phyloP scores from a whole-genome alignment of 2,888 invertebrate species.

The Gnatocerus cornutus region DNA sequence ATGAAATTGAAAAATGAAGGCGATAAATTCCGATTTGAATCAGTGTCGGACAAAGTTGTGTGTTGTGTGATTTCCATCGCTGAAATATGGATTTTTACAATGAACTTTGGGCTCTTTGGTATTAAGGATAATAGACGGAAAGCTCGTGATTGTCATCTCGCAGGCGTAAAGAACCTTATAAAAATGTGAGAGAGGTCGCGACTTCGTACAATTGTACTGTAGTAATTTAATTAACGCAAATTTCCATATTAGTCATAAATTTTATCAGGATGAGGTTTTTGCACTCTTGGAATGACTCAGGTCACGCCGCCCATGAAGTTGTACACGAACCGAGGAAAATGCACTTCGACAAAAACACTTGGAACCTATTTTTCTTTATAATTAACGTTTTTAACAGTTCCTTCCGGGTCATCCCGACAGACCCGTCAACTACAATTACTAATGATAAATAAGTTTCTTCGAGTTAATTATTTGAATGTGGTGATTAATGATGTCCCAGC shows the following conservation, averaged over 20 bases:
- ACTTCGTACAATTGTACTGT: conserved; percentile 1
- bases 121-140: too few relatives aligned
- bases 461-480: conserved; percentile 36
- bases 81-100: too few relatives aligned
- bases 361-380: neutral
- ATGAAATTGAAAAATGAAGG: too few relatives aligned
- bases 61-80: too few relatives aligned
- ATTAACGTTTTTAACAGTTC: neutral
- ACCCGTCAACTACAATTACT: conserved; percentile 47
- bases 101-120: too few relatives aligned
- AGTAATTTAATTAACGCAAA: conserved; percentile 30
- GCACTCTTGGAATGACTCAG: conserved; percentile 25
- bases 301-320: conserved; percentile 19
- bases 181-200: conserved; percentile 30
- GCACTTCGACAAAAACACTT: neutral
- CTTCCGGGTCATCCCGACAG: conserved; percentile 11
- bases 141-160: neutral
- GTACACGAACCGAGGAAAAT: conserved; percentile 26
- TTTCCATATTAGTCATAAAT: conserved; percentile 35
- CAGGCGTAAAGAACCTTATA: conserved; percentile 9
- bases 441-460: conserved; percentile 46
- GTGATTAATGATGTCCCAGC: conserved; percentile 42
- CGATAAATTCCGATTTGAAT: too few relatives aligned
- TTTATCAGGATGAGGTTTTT: conserved; percentile 38
- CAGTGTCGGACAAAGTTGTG: too few relatives aligned